Evolutionary conservation across 1,140 invertebrate genomes (phyloP), one percentile per base, ranked within the genome.

Genomic region (Notospermus geniculatus): DNA sequence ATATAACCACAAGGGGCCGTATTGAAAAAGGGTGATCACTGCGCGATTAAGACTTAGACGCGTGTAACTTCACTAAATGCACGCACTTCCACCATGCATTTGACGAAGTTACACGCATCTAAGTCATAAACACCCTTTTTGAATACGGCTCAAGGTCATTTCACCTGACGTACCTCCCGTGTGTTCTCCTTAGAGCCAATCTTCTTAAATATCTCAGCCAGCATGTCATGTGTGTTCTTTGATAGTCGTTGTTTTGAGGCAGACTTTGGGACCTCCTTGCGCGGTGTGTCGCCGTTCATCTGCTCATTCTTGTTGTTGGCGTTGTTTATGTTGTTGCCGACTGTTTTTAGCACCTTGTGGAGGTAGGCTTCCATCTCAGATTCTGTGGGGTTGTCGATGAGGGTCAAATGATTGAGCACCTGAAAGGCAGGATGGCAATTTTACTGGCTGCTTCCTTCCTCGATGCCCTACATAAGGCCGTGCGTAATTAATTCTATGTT

Each of bases 161-260:
- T n/a, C n/a, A n/a, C n/a, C n/a, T n/a, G n/a, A 65, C 59, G 50
- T 76, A 87, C 87, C 76, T 94, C 91, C 79, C 89, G 88, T 1
- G 90, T 91, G 65, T 91, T 90, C 67, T 94, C 89, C 76, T 91
- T 93, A 17, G 88, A 90, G 25, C 92, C 92, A 69, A 97, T 95
- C 71, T 95, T 90, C 76, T 91, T 91, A 70, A 97, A 92, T 72
- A 97, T 97, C 69, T 92, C 89, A 0, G 90, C 90, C 56, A 97
- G 81, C 68, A 90, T 87, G 60, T 93, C 91, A 73, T 93, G 91
- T 4, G 89, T 88, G 27, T 84, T 84, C 68, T 90, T 87, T 1
- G 89, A 88, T 43, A 91, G 70, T 41, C 84, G 80, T 66, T 84
- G 65, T 64, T 27, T 65, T 62, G 39, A 50, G 22, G 13, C 59